Conservation (phyloP, 2,113 vertebrate genomes). For the Nothocercus nigrocapillus region DNA sequence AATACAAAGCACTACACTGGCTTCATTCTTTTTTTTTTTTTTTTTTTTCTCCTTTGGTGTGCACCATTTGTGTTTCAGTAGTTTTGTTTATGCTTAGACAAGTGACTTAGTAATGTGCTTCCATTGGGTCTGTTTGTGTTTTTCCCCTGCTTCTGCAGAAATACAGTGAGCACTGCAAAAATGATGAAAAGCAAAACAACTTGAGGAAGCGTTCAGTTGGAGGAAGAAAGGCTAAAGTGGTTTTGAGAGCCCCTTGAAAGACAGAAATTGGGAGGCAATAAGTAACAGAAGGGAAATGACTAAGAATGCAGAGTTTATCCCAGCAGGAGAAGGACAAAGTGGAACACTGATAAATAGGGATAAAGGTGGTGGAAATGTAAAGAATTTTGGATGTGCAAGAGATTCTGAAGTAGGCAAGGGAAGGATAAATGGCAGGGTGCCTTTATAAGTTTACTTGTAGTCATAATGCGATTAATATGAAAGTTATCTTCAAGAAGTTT, state of each 20-base stretch:
- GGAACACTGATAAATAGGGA: not conserved
- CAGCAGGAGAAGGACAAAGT: not conserved
- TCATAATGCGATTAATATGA: not conserved
- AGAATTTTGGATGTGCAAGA: not conserved
- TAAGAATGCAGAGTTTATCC: not conserved
- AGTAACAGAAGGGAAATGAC: not conserved
- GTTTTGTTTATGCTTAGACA: not conserved
- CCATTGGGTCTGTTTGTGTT: not conserved
- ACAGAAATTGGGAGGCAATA: not conserved
- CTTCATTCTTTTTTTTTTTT: not conserved
- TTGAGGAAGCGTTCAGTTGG: not conserved
- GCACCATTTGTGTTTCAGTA: slow-evolving; percentile 24
- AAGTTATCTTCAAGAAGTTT: not conserved
- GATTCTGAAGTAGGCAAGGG: not conserved
- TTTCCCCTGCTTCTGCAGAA: not conserved
- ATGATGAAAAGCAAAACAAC: not conserved
- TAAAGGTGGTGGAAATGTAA: not conserved
- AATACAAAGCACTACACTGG: not conserved
- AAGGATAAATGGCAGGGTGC: not conserved
- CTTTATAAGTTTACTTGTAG: not conserved
- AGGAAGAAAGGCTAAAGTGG: not conserved
- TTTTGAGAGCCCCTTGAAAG: not conserved
- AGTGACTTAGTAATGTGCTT: not conserved
- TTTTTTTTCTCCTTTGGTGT: not conserved
- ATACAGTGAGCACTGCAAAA: not conserved